Evolutionary conservation across 2,888 invertebrate species (phyloP), one percentile per base, ranked within the genome.

Genomic region (Watsonalla cultraria): DNA sequence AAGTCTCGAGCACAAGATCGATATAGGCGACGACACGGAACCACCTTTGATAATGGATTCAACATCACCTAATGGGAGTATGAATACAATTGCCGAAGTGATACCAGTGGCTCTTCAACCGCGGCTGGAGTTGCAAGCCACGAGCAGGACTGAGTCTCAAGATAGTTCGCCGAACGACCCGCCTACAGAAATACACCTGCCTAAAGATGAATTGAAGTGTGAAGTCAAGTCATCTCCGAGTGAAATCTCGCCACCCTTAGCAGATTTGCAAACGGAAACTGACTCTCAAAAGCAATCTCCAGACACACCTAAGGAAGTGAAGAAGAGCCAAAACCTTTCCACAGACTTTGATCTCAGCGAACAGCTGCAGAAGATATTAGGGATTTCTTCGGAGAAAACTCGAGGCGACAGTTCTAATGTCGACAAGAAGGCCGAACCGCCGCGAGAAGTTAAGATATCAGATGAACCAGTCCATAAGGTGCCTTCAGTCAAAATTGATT

Each of bases 291-390:
- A 90, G 57, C 88, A 87, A 13, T 88, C 89, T 0, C 89, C 90
- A 0, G 89, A 85, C 45, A 87, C 85, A 0, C 88, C 87, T 0
- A 90, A 90, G 57, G 90, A 90, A 55, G 76, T 91, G 0, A 91
- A 91, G 62, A 90, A 87, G 58, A 91, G 90, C 65, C 91, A 91
- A 65, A 91, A 91, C 59, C 64, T 91, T 45, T 90, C 91, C 0
- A 90, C 91, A 0, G 91, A 91, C 60, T 91, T 91, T 57, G 91
- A 91, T 67, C 66, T 91, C 0, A 90, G 90, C 54, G 91, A 91
- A 55, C 91, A 91, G 55, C 61, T 91, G 64, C 91, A 91, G 70
- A 91, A 91, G 60, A 91, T 91, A 55, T 65, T 91, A 8, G 91
- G 91, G 9, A 91, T 91, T 42, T 85, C 90, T 0, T 82, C 90